Base-by-base conservation (phyloP, 1,140 invertebrate species). In the Drosophila tani region DNA sequence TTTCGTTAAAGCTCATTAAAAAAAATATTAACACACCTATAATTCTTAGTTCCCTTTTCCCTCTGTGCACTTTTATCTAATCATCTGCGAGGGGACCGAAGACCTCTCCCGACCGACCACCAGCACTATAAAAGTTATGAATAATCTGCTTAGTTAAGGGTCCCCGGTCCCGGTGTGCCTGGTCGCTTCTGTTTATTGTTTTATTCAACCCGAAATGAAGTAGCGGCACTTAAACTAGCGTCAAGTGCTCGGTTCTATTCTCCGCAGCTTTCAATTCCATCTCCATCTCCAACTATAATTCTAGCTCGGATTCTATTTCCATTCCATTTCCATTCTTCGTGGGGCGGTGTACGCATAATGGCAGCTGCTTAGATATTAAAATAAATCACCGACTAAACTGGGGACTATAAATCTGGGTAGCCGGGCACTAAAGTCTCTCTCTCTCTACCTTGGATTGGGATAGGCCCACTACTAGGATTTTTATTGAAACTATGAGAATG, bases 131-230 rank as follows among this genome's bases (percentile, higher is more conserved):
- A 90, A 81, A 57, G 86, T 79, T 88, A 90, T 88, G 85, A 88
- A 88, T 88, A 88, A 88, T 83, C 84, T 80, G 67, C 79, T 79
- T 81, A 68, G 71, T 79, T 88, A 73, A 68, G 53, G 71, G 64
- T 66, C 51, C 68, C 68, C 59, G 65, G 70, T 75, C 53, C 59
- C 78, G 59, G 71, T 60, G 53, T 62, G 63, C 68, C 43, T 57
- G 59, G 24, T 46, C 43, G 75, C 75, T 50, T 73, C 68, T 74
- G 81, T 88, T 88, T 90, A 88, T 88, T 81, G 86, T 90, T 87
- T 82, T 90, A 68, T 85, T 88, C 79, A 85, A 79, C 70, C 83
- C 76, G 50, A 83, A 68, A 83, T 88, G 58, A 84, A 88, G 77
- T 81, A 75, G 78, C 73, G 74, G 84, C 81, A 79, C 67, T 85